Evolutionary conservation across 2,888 invertebrate genomes (phyloP), one percentile per base, ranked within the genome.

Genomic region (Proisotoma minuta): DNA sequence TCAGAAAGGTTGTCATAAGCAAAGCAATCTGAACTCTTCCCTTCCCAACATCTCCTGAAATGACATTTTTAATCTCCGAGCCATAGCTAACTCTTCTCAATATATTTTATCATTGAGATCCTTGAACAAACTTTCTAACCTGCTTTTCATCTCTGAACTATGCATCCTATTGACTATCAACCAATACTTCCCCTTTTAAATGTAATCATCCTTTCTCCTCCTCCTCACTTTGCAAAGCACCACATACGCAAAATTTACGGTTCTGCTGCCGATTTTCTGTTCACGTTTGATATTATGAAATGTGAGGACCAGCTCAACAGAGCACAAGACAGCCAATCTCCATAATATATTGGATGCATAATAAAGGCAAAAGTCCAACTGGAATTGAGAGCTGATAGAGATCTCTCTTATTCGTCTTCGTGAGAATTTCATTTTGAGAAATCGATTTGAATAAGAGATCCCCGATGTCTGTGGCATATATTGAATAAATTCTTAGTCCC

Each of bases 21-120:
- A 34, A 15, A 8, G 8, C 34, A 34, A 34, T 34, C 34, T 34
- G n/a, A n/a, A n/a, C n/a, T n/a, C n/a, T n/a, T 34, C 34, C 8
- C 8, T 34, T 34, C 15, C 34, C 12, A 12, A 20, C 20, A 28
- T 52, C 54, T 57, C 52, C 59, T 60, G 59, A 63, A 63, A 63
- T 63, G 63, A 63, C 63, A 63, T 63, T 63, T 63, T 63, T 63
- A 63, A 63, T 63, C 63, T 63, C 54, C 56, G 50, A 57, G 47
- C 57, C 59, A n/a, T n/a, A 54, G 54, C 29, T 52, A 52, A 52
- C 52, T 52, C 52, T 52, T 28, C 18, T 18, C 26, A 52, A 24
- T n/a, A 47, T 47, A 52, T 52, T 52, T 52, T 52, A 52, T 52
- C 52, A 52, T 52, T 52, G 27, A 18, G 52, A 26, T 52, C 52